Conservation (phyloP, 2,888 invertebrate genomes). For the Calliscelio sp. region DNA sequence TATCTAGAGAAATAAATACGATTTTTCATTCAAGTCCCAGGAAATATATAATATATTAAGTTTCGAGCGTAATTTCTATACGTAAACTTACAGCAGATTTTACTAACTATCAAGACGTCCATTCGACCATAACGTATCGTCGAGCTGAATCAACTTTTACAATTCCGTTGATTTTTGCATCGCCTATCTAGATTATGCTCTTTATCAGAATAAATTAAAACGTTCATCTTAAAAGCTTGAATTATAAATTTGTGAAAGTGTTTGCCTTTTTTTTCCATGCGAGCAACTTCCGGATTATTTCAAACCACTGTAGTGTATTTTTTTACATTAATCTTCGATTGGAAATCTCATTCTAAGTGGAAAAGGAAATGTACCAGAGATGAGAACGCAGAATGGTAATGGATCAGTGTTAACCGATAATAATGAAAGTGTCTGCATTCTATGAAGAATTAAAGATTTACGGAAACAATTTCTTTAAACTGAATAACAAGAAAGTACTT, state of each 20-base stretch:
- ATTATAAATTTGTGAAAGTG: constrained; percentile 37
- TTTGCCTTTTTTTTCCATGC: not conserved
- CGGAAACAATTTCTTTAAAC: too few relatives aligned
- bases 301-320: too few relatives aligned
- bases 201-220: constrained; percentile 21
- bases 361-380: constrained; percentile 5
- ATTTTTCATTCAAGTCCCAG: too few relatives aligned
- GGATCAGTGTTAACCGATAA: constrained; percentile 28
- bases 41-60: too few relatives aligned
- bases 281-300: too few relatives aligned
- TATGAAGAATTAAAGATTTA: too few relatives aligned
- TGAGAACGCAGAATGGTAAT: constrained; percentile 48
- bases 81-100: not conserved
- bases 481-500: too few relatives aligned
- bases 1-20: too few relatives aligned
- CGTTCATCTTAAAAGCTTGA: not conserved
- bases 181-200: constrained; percentile 38
- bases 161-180: not conserved
- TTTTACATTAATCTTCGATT: too few relatives aligned
- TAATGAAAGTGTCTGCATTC: constrained; percentile 25
- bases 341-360: too few relatives aligned
- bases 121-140: constrained; percentile 46
- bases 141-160: constrained; percentile 42
- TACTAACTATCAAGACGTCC: constrained; percentile 43
- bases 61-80: constrained; percentile 1